Evolutionary conservation across 2,113 vertebrate genomes (phyloP).

Genomic region (Baryphthengus martii): DNA sequence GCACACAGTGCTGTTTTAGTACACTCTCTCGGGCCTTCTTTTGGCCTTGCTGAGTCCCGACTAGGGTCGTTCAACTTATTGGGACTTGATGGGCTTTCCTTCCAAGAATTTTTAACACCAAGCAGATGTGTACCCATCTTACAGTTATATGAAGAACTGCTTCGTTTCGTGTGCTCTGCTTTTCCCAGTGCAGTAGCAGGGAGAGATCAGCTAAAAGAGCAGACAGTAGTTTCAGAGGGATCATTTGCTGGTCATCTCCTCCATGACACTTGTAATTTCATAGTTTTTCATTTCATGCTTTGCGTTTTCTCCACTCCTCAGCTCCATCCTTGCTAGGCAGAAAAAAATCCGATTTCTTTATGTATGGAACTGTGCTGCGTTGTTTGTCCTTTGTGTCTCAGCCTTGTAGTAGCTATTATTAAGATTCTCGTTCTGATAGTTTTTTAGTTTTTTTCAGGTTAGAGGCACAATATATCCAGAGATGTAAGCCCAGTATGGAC

Average conservation of each 20-base stretch:
- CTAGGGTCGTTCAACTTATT: not conserved
- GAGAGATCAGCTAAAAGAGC: not conserved
- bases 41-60: accelerated
- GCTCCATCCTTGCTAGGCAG: not conserved
- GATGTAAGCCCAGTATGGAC: not conserved
- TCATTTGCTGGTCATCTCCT: not conserved
- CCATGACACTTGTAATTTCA: accelerated
- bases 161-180: not conserved
- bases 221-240: not conserved
- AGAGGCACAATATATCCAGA: not conserved
- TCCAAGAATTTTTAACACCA: not conserved
- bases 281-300: not conserved
- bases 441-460: not conserved
- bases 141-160: not conserved
- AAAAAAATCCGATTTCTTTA: not conserved
- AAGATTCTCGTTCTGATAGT: not conserved
- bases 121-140: accelerated
- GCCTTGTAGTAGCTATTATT: no score
- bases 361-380: not conserved
- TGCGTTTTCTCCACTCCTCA: not conserved
- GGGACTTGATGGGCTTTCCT: not conserved
- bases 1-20: not conserved
- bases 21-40: no score
- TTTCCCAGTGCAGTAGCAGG: not conserved
- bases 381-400: not conserved